Conservation (phyloP, 2,888 invertebrate genomes). For the Pachliopta kotzebuea region DNA sequence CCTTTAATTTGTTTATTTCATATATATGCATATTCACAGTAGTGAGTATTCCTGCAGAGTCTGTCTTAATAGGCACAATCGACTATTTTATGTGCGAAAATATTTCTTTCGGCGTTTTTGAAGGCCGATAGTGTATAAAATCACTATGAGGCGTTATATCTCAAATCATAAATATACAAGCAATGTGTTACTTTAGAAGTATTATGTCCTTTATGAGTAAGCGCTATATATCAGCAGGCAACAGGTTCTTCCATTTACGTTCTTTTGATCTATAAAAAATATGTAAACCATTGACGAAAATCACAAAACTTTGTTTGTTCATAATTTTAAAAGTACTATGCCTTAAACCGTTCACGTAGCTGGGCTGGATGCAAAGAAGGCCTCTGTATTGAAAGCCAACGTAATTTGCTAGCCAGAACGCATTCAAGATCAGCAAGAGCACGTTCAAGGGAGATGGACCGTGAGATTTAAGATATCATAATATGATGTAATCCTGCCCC, state of each 20-base stretch:
- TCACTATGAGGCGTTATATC: too few species aligned
- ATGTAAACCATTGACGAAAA: background rate
- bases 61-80: background rate
- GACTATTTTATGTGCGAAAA: too few species aligned
- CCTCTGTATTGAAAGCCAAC: conserved; percentile 57
- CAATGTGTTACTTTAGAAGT: too few species aligned
- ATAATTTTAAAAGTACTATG: conserved; percentile 7
- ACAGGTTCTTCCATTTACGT: too few species aligned
- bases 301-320: background rate
- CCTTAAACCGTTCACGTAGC: conserved; percentile 31
- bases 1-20: conserved; percentile 3
- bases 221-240: too few species aligned
- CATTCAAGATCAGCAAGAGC: conserved; percentile 63
- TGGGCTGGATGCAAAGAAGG: conserved; percentile 35
- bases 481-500: conserved; percentile 70
- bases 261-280: too few species aligned
- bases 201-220: too few species aligned
- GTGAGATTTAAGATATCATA: conserved; percentile 73
- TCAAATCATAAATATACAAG: too few species aligned
- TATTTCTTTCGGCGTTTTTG: too few species aligned
- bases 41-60: too few species aligned
- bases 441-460: conserved; percentile 53
- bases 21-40: background rate
- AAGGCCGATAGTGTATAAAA: too few species aligned
- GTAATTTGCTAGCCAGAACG: conserved; percentile 69